Base-by-base conservation (phyloP, 2,888 invertebrate genomes). In the Hoplodrina ambigua region DNA sequence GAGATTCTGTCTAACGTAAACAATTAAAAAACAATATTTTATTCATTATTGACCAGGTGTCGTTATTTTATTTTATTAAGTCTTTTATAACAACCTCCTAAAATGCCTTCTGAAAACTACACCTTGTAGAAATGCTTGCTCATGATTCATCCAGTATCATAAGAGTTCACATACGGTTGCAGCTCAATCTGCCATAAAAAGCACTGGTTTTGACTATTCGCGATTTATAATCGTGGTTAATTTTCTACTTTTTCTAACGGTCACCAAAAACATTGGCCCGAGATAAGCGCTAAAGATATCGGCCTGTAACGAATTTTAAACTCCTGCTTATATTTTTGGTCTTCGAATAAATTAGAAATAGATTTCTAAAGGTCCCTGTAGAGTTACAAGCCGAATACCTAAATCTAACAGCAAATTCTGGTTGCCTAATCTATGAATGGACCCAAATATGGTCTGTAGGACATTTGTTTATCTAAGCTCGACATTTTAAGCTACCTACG, bases 401-500 rank as follows among this genome's bases (percentile, higher is more conserved):
- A 81, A 66, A 64, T 60, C 59, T 80, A 76, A 77, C 75, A 11
- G 41, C 82, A 78, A 79, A 76, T 67, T 53, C 37, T 60, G 46
- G 59, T 82, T 58, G 82, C 70, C 77, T 78, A 78, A 66, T 78
- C 74, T 79, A 65, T 71, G 72, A 83, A 80, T 87, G 87, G 87
- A 86, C 87, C 87, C 87, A 65, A 80, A 65, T 61, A 72, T 83
- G 86, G 83, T 83, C 78, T 62, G 52, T 80, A 72, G 68, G 69
- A 78, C 70, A 72, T 66, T 33, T n/a, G 11, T 76, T 56, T 58
- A 54, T 75, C 80, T 87, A 87, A 87, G 86, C 86, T 87, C 86
- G 83, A 79, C 63, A 33, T 65, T 78, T 64, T 76, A 81, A 78
- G 69, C 79, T 81, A 68, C 62, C 70, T 79, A 75, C 72, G 71